Conservation (phyloP, 2,797 vertebrate genomes). For the Alca torda region DNA sequence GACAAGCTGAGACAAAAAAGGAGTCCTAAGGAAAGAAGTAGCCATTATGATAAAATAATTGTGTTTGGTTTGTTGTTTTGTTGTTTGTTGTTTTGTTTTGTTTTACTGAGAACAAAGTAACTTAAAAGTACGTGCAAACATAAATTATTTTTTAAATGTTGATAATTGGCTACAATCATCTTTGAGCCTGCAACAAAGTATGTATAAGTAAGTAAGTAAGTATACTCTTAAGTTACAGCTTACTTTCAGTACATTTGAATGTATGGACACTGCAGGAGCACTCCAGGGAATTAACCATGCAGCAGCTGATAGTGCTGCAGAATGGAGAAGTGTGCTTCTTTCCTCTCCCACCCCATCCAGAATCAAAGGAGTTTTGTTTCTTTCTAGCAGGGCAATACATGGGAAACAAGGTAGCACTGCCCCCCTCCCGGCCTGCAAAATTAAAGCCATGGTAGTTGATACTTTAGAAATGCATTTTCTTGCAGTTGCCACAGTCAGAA, state of each 20-base stretch:
- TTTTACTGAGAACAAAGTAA: not conserved
- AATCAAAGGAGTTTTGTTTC: not conserved
- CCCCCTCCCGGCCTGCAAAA: not conserved
- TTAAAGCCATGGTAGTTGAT: not conserved
- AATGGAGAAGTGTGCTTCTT: not conserved
- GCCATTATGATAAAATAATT: not conserved
- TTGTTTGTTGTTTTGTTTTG: not conserved
- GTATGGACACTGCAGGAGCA: not conserved
- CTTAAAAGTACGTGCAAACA: not conserved
- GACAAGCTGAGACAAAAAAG: not conserved
- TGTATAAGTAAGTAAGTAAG: too few species aligned
- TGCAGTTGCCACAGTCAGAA: not conserved
- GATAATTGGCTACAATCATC: not conserved
- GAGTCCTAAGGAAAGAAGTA: not conserved
- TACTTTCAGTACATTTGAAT: not conserved
- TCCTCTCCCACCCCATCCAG: not conserved
- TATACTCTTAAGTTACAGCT: not conserved
- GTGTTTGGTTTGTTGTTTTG: not conserved
- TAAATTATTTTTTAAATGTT: not conserved
- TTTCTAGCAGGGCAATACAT: not conserved
- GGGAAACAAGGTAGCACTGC: not conserved
- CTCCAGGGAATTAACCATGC: not conserved
- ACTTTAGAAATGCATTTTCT: not conserved
- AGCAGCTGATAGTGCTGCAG: not conserved
- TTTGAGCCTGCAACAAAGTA: not conserved